phyloP scores from a whole-genome alignment of 2,113 vertebrate genomes.

The Menidia beryllina region DNA sequence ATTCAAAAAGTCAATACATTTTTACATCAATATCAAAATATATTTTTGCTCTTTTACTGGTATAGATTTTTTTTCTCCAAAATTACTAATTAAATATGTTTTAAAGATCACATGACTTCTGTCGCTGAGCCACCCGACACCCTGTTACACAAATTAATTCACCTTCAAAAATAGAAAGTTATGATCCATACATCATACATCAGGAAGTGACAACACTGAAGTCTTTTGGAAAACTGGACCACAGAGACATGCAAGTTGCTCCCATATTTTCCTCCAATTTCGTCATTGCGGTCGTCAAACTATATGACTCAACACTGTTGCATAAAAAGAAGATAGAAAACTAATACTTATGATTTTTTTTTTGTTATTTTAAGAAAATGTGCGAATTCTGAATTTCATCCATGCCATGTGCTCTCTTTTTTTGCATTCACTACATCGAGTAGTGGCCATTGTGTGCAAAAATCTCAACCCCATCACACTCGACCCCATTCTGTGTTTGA shows the following conservation, averaged over 20 bases:
- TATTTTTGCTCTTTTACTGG: too few relatives aligned
- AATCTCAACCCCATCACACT: not conserved
- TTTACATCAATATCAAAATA: not conserved
- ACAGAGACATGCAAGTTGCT: not conserved
- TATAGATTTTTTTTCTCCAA: not conserved
- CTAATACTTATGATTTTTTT: not conserved
- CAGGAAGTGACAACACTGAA: not conserved
- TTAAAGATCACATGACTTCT: not conserved
- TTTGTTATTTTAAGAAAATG: not conserved
- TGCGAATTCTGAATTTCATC: not conserved
- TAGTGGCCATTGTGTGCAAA: not conserved
- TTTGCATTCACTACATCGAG: not conserved
- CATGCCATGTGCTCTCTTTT: conserved; percentile 1
- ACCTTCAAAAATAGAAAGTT: not conserved
- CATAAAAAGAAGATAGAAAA: conserved; percentile 1
- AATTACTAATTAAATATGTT: not conserved
- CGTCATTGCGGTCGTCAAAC: not conserved
- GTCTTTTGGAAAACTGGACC: conserved; percentile 5
- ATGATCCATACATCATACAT: not conserved
- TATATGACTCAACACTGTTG: not conserved
- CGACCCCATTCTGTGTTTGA: not conserved
- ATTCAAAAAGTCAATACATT: not conserved
- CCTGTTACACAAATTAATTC: not conserved
- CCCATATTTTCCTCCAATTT: not conserved
- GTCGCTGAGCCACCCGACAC: not conserved